Base-by-base conservation (phyloP, 2,797 vertebrate genomes). In the Cyprinodon diabolis region DNA sequence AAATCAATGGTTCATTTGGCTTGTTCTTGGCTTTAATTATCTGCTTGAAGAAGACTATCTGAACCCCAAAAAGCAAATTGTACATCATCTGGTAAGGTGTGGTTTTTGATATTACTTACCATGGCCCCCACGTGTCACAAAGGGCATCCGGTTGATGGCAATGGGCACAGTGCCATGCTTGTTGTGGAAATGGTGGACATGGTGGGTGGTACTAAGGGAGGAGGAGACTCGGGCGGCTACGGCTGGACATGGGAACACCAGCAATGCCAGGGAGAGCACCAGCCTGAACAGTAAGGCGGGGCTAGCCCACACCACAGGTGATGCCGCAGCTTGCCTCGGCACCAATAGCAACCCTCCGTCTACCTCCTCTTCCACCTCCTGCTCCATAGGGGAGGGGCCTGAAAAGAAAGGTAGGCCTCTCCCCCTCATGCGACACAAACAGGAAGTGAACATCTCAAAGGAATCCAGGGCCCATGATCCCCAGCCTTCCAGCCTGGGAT, bases 181-280 rank as follows among this genome's bases (percentile, higher is more conserved):
- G 94, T 96, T 98, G 94, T 98, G 96, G 93, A 98, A 98, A 93
- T 98, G 97, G 95, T 98, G 97, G 88, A 98, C 96, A 68, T 98
- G 97, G 93, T 97, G 97, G 75, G 96, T 97, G 90, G 96, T 97
- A 88, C 96, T 97, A 91, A 98, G 96, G 86, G 96, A 97, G 89
- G 97, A 97, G 85, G 97, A 97, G 78, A 98, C 97, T 48, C 96
- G 93, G 71, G 97, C 97, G n/a, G 95, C 95, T 74, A 95, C 95
- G 9, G 95, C 94, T 54, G 94, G 94, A 87, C 95, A 95, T 21
- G 95, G 94, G 79, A 94, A 94, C 25, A 92, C 93, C 91, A 97
- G 88, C 81, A 96, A 89, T 3, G 95, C 92, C 85, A 96, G 71
- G 15, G 89, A 94, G 23, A 94, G 91, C 37, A 91, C 93, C 78